phyloP scores from a whole-genome alignment of 2,113 vertebrate species.

The Nothoprocta perdicaria region DNA sequence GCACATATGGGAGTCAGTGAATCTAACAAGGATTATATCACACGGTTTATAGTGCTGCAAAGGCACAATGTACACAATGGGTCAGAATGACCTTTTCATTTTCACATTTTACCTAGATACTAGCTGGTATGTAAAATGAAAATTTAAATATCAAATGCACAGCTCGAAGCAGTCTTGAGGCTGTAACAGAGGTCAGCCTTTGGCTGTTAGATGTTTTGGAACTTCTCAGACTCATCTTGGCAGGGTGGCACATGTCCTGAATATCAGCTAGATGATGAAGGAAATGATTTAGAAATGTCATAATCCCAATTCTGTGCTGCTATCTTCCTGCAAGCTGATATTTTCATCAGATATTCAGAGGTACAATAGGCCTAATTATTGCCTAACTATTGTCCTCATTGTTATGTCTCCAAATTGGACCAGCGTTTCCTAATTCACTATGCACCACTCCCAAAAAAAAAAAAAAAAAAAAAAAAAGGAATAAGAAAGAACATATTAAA shows the following conservation, averaged over 20 bases:
- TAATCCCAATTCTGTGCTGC: neutral
- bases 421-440: neutral
- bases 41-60: neutral
- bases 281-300: neutral
- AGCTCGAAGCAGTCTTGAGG: neutral
- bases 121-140: neutral
- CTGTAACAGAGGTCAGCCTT: neutral
- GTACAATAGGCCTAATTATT: neutral
- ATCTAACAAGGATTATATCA: neutral
- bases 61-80: neutral
- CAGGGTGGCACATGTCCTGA: neutral
- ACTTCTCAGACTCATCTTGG: neutral
- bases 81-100: neutral
- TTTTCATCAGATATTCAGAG: neutral
- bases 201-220: neutral
- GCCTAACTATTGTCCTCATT: no score
- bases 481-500: rapidly evolving
- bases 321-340: neutral
- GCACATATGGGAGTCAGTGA: rapidly evolving
- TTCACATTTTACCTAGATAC: neutral
- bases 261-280: rapidly evolving
- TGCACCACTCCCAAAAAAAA: neutral
- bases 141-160: neutral
- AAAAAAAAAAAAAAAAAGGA: no score
- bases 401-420: neutral